These are phyloP conservation scores for Gobio gobio DNA, from an alignment of 2,113 vertebrate species.

Conservation along the genomic window DNA sequence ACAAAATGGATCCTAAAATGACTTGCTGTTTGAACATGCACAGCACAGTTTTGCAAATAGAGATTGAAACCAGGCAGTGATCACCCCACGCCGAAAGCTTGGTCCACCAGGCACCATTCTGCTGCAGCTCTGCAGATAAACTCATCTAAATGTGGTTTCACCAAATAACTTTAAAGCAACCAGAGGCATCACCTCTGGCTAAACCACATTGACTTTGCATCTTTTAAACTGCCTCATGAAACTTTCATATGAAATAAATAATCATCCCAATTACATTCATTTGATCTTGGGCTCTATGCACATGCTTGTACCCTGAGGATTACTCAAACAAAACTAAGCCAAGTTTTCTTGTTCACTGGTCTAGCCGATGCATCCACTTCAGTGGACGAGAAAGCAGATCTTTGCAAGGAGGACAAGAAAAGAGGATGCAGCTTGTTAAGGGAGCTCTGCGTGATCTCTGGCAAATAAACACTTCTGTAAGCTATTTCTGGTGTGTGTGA, in stretches of 20 bases:
- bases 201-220: conserved; percentile 18
- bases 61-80: background rate
- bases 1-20: background rate
- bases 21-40: background rate
- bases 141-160: background rate
- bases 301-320: background rate
- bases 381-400: conserved; percentile 6
- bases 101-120: background rate
- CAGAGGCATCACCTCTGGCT: conserved; percentile 36
- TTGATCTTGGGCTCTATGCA: background rate
- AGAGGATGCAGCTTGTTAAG: background rate
- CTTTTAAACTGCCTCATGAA: conserved; percentile 11
- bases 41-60: background rate
- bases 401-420: background rate
- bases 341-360: background rate
- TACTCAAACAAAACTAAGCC: conserved; percentile 8
- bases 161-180: conserved; percentile 14
- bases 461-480: conserved; percentile 24
- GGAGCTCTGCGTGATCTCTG: conserved; percentile 21
- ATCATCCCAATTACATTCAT: conserved; percentile 43
- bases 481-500: conserved; percentile 15
- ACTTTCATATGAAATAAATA: conserved; percentile 35
- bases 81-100: background rate
- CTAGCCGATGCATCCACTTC: background rate
- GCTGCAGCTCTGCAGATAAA: background rate